Conservation (phyloP, 2,888 invertebrate species). For the Glyphotaelius pellucidus region DNA sequence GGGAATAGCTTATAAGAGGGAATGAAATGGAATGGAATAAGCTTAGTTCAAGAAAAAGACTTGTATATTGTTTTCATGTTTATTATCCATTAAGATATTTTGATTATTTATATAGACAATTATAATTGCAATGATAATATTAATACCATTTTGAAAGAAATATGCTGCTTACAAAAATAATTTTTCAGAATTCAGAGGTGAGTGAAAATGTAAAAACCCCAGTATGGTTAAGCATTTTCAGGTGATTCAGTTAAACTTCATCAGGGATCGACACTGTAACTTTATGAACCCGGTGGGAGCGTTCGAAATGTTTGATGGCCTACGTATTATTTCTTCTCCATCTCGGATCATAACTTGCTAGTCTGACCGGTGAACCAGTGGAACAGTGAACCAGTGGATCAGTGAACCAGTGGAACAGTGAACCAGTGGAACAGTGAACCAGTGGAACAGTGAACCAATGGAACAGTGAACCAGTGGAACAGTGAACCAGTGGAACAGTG, state of each 20-base stretch:
- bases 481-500: background rate
- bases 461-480: background rate
- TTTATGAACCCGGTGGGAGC: background rate
- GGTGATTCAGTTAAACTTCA: background rate
- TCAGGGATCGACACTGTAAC: background rate
- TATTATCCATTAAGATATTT: constrained; percentile 62
- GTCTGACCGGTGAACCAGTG: background rate
- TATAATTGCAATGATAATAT: constrained; percentile 46
- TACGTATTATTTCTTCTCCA: background rate
- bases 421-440: background rate
- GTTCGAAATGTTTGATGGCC: background rate
- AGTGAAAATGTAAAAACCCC: background rate
- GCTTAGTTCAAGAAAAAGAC: background rate
- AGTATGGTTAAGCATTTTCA: background rate
- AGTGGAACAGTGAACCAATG: background rate
- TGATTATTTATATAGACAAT: constrained; percentile 62
- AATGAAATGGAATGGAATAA: background rate
- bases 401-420: background rate
- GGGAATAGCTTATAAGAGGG: no score
- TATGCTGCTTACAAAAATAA: constrained; percentile 21
- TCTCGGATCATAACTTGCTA: background rate
- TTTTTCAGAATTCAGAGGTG: background rate
- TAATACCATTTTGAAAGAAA: constrained; percentile 6
- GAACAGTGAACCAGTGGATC: background rate
- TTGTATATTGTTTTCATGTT: constrained; percentile 42